Conservation (phyloP, 2,797 vertebrate species). For the Chloroceryle inda region DNA sequence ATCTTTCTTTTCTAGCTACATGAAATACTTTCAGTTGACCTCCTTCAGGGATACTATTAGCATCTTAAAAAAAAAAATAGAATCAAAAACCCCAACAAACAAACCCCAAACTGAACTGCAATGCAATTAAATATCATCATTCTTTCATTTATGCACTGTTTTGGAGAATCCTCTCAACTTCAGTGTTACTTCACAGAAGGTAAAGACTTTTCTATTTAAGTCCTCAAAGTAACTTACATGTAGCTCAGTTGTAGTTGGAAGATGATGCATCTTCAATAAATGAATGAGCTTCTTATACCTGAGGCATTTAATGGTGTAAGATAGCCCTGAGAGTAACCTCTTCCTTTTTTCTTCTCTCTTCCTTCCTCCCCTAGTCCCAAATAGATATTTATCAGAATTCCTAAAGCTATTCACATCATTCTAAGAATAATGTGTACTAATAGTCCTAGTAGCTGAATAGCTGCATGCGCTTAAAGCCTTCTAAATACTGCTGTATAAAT, state of each 20-base stretch:
- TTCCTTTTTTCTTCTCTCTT: background rate
- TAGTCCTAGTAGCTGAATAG: background rate
- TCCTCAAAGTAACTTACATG: background rate
- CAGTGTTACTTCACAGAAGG: background rate
- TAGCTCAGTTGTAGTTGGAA: background rate
- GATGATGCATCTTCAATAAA: background rate
- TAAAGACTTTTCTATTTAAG: background rate
- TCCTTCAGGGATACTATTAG: background rate
- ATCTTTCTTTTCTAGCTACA: constrained; percentile 7
- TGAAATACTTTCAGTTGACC: background rate
- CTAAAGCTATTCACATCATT: background rate
- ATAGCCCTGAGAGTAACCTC: background rate
- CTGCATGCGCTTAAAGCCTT: background rate
- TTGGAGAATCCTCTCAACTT: background rate
- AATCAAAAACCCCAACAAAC: background rate
- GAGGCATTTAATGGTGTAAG: background rate
- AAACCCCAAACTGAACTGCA: background rate
- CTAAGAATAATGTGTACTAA: background rate
- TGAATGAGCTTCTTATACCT: background rate
- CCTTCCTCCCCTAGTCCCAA: background rate
- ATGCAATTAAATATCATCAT: background rate
- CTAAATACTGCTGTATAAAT: background rate
- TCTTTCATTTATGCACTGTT: background rate
- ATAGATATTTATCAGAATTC: background rate
- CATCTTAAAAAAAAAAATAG: background rate